Conservation (phyloP, 2,797 vertebrate species). For the Gallinago solitaria region DNA sequence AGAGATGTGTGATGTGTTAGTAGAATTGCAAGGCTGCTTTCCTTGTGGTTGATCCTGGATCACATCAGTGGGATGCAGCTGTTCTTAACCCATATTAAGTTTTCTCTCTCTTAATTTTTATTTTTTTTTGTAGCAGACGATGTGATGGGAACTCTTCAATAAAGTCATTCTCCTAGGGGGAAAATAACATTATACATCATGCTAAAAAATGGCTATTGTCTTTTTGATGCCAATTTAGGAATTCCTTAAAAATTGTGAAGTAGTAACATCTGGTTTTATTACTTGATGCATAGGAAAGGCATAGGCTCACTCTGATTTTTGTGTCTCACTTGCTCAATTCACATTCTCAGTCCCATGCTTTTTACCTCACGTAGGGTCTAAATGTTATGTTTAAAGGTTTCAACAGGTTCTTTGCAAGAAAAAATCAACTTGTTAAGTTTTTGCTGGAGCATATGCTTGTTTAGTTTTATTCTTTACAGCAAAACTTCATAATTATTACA, state of each 20-base stretch:
- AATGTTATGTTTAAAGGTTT: background rate
- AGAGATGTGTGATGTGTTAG: slow-evolving; percentile 47
- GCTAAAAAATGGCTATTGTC: slow-evolving; percentile 47
- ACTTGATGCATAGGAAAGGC: background rate
- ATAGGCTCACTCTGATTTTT: background rate
- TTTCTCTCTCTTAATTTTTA: slow-evolving; percentile 37
- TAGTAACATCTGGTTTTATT: slow-evolving; percentile 29
- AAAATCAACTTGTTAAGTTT: background rate
- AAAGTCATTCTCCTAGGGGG: slow-evolving; percentile 15
- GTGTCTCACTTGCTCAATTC: background rate
- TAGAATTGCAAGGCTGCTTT: slow-evolving; percentile 54
- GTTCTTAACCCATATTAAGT: slow-evolving; percentile 1
- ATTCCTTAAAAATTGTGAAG: slow-evolving; percentile 16
- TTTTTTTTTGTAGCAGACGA: slow-evolving; percentile 40
- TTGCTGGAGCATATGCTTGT: background rate
- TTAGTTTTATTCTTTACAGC: background rate
- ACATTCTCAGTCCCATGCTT: background rate
- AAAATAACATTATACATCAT: slow-evolving; percentile 40
- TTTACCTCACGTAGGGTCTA: background rate
- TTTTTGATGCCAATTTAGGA: slow-evolving; percentile 28
- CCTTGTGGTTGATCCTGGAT: slow-evolving; percentile 45
- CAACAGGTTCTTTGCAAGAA: background rate
- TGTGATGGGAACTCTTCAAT: slow-evolving; percentile 52
- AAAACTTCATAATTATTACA: background rate
- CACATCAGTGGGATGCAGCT: slow-evolving; percentile 34